A percentile compares a stretch with the other conserved stretches of the same genome.
phyloP scores from a whole-genome alignment of 2,888 invertebrate genomes.

The Sclerodermus sp. region DNA sequence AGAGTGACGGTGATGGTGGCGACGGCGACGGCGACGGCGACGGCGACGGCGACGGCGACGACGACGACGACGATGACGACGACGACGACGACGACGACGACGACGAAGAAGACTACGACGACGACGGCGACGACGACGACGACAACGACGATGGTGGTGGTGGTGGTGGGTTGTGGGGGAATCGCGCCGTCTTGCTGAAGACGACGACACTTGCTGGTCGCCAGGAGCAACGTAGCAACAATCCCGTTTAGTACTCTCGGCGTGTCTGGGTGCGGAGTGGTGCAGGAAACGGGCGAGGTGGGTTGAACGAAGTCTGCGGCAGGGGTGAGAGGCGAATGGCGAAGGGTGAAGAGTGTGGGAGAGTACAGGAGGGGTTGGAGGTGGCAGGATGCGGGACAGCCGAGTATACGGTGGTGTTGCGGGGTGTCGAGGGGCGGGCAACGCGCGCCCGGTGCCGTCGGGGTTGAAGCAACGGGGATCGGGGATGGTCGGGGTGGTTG shows the following conservation, averaged over 20 bases:
- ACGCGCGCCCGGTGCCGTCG: conserved; percentile 4
- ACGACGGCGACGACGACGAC: no score
- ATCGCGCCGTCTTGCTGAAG: conserved; percentile 21
- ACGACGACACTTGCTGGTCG: conserved; percentile 49
- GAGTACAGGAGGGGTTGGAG: conserved; percentile 28
- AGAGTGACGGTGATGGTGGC: no score
- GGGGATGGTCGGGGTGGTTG: conserved; percentile 30
- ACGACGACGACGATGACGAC: no score
- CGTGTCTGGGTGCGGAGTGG: conserved; percentile 25
- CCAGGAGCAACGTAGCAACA: conserved; percentile 45
- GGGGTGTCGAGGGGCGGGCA: conserved; percentile 36
- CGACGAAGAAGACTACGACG: no score
- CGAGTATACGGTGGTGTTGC: conserved; percentile 43
- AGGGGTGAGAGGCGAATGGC: conserved; percentile 12
- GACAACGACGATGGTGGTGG: no score
- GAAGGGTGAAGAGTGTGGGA: conserved; percentile 16
- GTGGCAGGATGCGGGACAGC: conserved; percentile 34
- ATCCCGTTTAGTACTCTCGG: conserved; percentile 46
- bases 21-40: no score
- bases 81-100: no score
- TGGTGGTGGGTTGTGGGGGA: conserved; percentile 5
- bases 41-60: no score
- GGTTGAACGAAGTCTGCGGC: conserved; percentile 7
- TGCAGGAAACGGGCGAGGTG: conserved; percentile 8
- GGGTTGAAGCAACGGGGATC: conserved; percentile 4